These are phyloP conservation scores for Callipepla californica DNA, from an alignment of 2,113 vertebrate genomes.

Conservation along the genomic window DNA sequence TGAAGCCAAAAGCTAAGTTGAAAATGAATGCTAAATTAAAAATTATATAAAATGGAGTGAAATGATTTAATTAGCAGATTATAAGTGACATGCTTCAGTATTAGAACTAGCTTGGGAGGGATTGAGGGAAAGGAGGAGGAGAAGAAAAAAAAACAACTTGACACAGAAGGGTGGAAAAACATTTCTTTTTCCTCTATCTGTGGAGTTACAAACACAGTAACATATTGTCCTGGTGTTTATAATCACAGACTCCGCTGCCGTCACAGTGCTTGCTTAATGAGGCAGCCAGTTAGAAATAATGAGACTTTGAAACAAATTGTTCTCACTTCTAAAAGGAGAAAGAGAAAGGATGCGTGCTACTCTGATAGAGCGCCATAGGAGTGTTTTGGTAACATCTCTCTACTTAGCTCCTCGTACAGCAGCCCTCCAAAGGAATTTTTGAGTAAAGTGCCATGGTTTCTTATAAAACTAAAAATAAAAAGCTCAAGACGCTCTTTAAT, in stretches of 20 bases:
- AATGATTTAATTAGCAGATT: constrained; percentile 86
- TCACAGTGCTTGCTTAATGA: constrained; percentile 73
- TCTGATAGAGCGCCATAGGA: background rate
- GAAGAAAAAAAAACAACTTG: constrained; percentile 2
- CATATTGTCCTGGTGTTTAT: constrained; percentile 72
- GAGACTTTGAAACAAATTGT: constrained; percentile 72
- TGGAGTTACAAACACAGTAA: constrained; percentile 63
- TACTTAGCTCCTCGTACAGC: background rate
- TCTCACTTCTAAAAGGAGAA: constrained; percentile 61
- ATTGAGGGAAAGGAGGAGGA: constrained; percentile 25
- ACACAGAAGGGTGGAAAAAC: constrained; percentile 57
- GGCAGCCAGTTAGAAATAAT: constrained; percentile 73
- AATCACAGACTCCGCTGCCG: constrained; percentile 67
- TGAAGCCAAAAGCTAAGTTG: constrained; percentile 85
- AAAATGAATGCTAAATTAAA: constrained; percentile 88
- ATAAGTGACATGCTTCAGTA: constrained; percentile 74
- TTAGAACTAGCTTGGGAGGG: constrained; percentile 72
- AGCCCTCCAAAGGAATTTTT: background rate
- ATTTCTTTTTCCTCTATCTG: constrained; percentile 63
- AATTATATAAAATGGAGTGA: constrained; percentile 84
- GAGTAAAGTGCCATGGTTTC: background rate
- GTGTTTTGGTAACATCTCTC: background rate
- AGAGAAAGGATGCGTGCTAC: background rate
- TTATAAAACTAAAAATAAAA: background rate
- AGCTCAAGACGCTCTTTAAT: background rate